Evolutionary conservation across 30 jellyfish, hydroid and myxozoan species (phyloP), one percentile per base, ranked within the genome.

Genomic region (Catostylus mosaicus): DNA sequence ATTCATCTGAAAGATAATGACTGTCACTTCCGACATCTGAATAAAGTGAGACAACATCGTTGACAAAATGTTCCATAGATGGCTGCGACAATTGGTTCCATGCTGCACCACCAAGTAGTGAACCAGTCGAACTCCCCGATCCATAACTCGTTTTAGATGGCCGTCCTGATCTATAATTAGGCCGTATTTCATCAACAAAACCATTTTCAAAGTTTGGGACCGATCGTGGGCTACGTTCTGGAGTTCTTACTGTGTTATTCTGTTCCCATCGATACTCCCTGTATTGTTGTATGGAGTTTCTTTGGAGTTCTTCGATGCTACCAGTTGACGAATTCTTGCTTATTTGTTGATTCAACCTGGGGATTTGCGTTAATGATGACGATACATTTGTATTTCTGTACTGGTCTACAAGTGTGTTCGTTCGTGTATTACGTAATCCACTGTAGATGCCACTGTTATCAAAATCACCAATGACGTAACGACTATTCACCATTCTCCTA

Each of bases 361-460:
- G 81, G 30, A 78, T 78, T 30, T 78, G 89, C 0, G 89, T 78
- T 24, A 78, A 62, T 8, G 89, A 78, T 6, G 84, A 30, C 19
- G 92, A 82, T 1, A 67, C 92, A 30, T 57, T 37, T 33, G 71
- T 32, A 51, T 48, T 80, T 52, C 74, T 47, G 37, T 51, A 64
- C 46, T 76, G 88, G 26, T 76, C 78, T 1, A 56, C 67, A 2
- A 60, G 20, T 4, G 45, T 7, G 29, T 76, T 76, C 20, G 75
- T 76, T 35, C 78, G 61, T 23, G 34, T 26, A 59, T 68, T 51
- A 19, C 82, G 82, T 18, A 82, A 45, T 0, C 85, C 80, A 43
- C 97, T 90, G 79, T 90, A 90, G 46, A 90, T 78, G 1, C 97
- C 97, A 34, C 96, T 90, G 76, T 73, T 90, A 38, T 86, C 97